Percentiles rank a stretch among this genome's conserved stretches.
phyloP scores from a whole-genome alignment of 2,888 invertebrate species.

The Eristalis pertinax region DNA sequence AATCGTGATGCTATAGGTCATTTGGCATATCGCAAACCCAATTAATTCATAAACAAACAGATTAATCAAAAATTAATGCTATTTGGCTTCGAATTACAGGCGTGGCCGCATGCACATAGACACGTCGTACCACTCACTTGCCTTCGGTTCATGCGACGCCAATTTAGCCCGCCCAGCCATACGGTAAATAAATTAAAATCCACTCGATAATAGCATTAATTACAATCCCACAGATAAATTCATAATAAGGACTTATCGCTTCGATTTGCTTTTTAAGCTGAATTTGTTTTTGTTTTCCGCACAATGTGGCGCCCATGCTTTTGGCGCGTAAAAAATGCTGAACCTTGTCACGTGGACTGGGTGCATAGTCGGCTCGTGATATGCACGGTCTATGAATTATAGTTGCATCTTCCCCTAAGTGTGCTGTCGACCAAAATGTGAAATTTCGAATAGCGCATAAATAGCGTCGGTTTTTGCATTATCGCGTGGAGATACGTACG shows the following conservation, averaged over 20 bases:
- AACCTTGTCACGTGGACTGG: neutral
- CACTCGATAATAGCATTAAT: constrained; percentile 72
- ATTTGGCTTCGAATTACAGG: constrained; percentile 69
- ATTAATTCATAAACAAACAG: constrained; percentile 72
- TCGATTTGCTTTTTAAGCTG: constrained; percentile 68
- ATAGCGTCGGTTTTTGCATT: constrained; percentile 12
- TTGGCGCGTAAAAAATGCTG: neutral
- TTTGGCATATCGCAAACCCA: constrained; percentile 64
- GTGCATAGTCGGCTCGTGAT: neutral
- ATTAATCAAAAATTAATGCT: constrained; percentile 73
- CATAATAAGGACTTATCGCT: constrained; percentile 70
- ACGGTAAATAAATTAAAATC: constrained; percentile 72
- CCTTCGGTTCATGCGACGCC: neutral
- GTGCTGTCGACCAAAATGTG: neutral
- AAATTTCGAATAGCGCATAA: constrained; percentile 37
- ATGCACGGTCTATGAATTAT: constrained; percentile 33
- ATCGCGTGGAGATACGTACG: constrained; percentile 12
- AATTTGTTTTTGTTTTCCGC: constrained; percentile 24
- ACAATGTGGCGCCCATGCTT: neutral
- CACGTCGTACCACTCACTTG: neutral
- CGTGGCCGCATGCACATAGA: constrained; percentile 36
- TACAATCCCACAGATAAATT: constrained; percentile 68
- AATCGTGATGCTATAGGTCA: constrained; percentile 64
- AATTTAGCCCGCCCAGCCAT: constrained; percentile 59
- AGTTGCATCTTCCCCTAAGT: constrained; percentile 7